Percentiles rank a stretch among this genome's conserved stretches.
Conservation (phyloP, 1,140 invertebrate genomes). For the Leptonema lineaticorne region DNA sequence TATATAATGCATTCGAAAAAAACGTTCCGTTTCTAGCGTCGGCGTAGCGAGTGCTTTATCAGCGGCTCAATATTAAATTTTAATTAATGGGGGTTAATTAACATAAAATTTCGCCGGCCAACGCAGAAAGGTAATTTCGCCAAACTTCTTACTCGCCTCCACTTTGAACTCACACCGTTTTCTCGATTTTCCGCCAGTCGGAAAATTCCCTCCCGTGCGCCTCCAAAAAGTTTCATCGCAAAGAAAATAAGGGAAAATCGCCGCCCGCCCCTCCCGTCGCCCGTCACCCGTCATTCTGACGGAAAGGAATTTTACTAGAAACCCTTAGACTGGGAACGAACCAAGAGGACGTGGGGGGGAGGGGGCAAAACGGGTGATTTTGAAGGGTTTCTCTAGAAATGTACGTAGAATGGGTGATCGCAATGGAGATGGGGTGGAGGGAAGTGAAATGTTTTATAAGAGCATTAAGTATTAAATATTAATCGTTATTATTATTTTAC, state of each 20-base stretch:
- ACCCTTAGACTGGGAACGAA: background rate
- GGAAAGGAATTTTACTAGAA: background rate
- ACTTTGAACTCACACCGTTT: background rate
- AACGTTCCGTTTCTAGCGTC: background rate
- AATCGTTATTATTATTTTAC: conserved; percentile 21
- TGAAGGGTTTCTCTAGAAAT: too few species aligned
- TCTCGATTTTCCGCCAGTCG: background rate
- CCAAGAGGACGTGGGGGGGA: background rate
- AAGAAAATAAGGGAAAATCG: conserved; percentile 22
- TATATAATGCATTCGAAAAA: too few species aligned
- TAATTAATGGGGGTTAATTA: conserved; percentile 33
- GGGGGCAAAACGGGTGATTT: too few species aligned
- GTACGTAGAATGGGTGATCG: background rate
- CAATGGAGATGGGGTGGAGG: background rate
- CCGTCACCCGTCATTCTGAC: background rate
- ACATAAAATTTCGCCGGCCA: conserved; percentile 32
- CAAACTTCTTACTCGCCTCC: conserved; percentile 6
- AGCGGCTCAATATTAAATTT: conserved; percentile 32
- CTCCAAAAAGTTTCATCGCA: conserved; percentile 6
- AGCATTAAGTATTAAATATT: conserved; percentile 24
- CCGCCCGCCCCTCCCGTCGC: background rate
- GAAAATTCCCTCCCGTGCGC: background rate
- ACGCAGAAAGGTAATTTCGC: conserved; percentile 31
- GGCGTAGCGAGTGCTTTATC: conserved; percentile 19
- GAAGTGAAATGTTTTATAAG: conserved; percentile 6